Evolutionary conservation across 1,140 invertebrate genomes (phyloP).

Genomic region (Heliconius nattereri): DNA sequence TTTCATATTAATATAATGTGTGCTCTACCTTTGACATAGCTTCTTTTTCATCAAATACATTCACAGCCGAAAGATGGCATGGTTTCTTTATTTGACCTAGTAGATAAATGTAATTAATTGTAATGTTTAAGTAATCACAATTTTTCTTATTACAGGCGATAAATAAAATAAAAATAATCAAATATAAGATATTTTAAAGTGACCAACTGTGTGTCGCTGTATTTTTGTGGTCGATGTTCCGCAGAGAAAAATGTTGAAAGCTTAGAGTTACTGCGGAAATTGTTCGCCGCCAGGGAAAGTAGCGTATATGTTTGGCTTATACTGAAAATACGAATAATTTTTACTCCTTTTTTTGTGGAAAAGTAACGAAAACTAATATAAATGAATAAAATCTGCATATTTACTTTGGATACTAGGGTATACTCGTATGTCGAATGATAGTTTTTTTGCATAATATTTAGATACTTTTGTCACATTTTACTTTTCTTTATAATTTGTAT

Average conservation of each 20-base stretch:
- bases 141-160: too few relatives aligned
- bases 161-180: neutral
- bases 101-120: too few relatives aligned
- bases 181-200: conserved; percentile 1
- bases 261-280: conserved; percentile 17
- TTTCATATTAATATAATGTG: neutral
- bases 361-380: neutral
- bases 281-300: neutral
- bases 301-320: conserved; percentile 12
- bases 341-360: neutral
- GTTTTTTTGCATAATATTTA: too few relatives aligned
- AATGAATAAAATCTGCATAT: neutral
- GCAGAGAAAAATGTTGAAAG: conserved; percentile 27
- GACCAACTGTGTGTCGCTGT: neutral
- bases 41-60: too few relatives aligned
- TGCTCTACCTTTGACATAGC: too few relatives aligned
- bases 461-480: too few relatives aligned
- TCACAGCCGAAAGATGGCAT: too few relatives aligned
- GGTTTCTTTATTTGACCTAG: too few relatives aligned
- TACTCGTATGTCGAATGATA: too few relatives aligned
- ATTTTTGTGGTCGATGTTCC: conserved; percentile 29
- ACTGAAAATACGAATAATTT: neutral
- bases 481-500: too few relatives aligned
- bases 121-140: too few relatives aligned
- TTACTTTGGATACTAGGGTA: neutral